Percentiles rank a stretch among this genome's conserved stretches.
phyloP scores from a whole-genome alignment of 2,888 invertebrate species.

The Pegoplata infirma region DNA sequence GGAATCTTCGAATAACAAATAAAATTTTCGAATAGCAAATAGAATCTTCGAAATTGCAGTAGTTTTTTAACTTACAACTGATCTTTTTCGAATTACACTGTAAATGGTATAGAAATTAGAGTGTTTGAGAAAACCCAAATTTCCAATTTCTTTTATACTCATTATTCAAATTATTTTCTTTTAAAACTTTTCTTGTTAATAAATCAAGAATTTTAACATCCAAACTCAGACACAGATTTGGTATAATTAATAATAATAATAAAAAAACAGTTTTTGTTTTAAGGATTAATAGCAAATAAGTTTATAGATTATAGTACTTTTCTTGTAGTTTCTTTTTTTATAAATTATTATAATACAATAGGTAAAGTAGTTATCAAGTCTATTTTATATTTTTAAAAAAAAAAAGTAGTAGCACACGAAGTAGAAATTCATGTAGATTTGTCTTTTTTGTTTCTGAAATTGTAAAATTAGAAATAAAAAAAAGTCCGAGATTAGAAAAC shows the following conservation, averaged over 20 bases:
- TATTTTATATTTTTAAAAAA: constrained; percentile 50
- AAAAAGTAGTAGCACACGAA: constrained; percentile 64
- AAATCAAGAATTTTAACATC: constrained; percentile 3
- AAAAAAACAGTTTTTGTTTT: constrained; percentile 6
- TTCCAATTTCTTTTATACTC: not conserved
- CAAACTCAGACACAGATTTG: constrained; percentile 31
- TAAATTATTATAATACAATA: constrained; percentile 52
- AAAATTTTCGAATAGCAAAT: too few species aligned
- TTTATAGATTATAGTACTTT: constrained; percentile 14
- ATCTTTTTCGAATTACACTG: too few species aligned
- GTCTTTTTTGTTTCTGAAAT: constrained; percentile 67
- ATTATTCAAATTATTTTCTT: not conserved
- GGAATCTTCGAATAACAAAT: too few species aligned
- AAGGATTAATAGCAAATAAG: constrained; percentile 21
- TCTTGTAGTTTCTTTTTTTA: constrained; percentile 9
- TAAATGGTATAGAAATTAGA: too few species aligned
- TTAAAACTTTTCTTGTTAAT: not conserved
- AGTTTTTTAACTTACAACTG: too few species aligned
- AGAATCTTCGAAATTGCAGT: too few species aligned
- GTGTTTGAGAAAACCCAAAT: too few species aligned
- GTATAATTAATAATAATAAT: too few species aligned
- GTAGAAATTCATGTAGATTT: constrained; percentile 67
- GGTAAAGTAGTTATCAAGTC: constrained; percentile 47
- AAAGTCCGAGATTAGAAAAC: constrained; percentile 54
- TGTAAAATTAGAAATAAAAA: constrained; percentile 65